Base-by-base conservation (phyloP, 2,113 vertebrate genomes). In the Morone chrysops region DNA sequence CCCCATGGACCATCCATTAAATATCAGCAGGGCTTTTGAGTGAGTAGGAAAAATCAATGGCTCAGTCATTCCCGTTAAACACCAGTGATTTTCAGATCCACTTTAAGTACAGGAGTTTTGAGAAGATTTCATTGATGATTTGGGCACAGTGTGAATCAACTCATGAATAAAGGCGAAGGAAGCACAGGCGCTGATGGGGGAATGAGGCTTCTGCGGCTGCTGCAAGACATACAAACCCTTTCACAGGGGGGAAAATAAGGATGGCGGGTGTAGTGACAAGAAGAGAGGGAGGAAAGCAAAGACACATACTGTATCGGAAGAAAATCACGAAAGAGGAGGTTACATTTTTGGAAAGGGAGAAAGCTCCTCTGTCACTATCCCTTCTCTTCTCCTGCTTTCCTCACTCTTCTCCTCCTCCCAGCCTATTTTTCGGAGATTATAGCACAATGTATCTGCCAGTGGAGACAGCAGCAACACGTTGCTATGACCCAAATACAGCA, bases 401-500 rank as follows among this genome's bases (percentile, higher is more conserved):
- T 68, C 75, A 67, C 75, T 76, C 45, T 22, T 87, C 82, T 81
- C 75, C 73, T 85, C 51, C 80, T 82, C 45, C 36, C 77, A 89
- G 60, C 89, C 88, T 85, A 87, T 90, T 94, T 93, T 92, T 84
- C 20, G 65, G 88, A 82, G 93, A 94, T 94, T 95, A 94, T 70
- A 88, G 94, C 90, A 92, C 85, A 92, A 92, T 90, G 74, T 87
- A 87, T 94, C 92, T 91, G 94, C 89, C 92, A 94, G 89, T 90
- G 80, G 84, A 91, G 89, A 90, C 89, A 91, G 90, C 86, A 86
- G 92, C 91, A 93, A 92, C 93, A 92, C 83, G 79, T 90, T 82
- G 90, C 93, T 60, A 80, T 96, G 94, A 95, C 95, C 95, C 93
- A 95, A 94, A 95, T 96, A 95, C 92, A 90, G 91, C 85, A 75